Conservation (phyloP, 2,797 vertebrate genomes). For the Pachyuromys duprasi region DNA sequence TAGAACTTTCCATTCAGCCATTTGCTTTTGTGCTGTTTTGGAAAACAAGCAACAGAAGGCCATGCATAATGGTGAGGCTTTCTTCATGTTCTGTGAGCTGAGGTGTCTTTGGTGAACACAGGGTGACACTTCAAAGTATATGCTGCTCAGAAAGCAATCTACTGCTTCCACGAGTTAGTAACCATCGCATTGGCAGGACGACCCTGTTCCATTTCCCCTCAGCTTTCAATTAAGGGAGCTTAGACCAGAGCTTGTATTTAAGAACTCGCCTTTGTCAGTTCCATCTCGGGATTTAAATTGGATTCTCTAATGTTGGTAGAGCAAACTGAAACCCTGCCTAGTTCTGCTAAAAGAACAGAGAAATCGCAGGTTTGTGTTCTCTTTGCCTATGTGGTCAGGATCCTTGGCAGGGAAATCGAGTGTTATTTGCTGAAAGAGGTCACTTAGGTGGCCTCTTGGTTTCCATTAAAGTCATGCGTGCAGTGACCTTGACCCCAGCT, state of each 20-base stretch:
- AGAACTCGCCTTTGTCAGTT: constrained; percentile 17
- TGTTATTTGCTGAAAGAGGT: background rate
- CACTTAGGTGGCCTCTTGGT: background rate
- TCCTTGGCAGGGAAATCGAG: background rate
- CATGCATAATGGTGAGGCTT: background rate
- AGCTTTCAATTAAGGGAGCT: constrained; percentile 37
- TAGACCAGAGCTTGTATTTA: constrained; percentile 21
- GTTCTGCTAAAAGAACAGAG: constrained; percentile 19
- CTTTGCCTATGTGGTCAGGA: background rate
- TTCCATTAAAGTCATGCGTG: background rate
- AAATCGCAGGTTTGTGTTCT: background rate
- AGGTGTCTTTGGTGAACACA: constrained; percentile 14
- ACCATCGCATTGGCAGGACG: constrained; percentile 33
- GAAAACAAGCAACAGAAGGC: constrained; percentile 23
- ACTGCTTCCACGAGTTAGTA: background rate
- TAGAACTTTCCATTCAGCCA: constrained; percentile 14
- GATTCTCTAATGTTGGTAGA: constrained; percentile 46
- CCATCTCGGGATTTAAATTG: constrained; percentile 38
- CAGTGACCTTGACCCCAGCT: background rate
- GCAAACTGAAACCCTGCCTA: background rate
- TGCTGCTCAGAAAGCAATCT: background rate
- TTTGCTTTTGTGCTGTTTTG: constrained; percentile 17
- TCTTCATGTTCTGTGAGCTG: background rate
- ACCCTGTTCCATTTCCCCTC: constrained; percentile 29
- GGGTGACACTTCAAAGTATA: background rate